Evolutionary conservation across 2,113 vertebrate genomes (phyloP).

Genomic region (Rhinolophus sinicus): DNA sequence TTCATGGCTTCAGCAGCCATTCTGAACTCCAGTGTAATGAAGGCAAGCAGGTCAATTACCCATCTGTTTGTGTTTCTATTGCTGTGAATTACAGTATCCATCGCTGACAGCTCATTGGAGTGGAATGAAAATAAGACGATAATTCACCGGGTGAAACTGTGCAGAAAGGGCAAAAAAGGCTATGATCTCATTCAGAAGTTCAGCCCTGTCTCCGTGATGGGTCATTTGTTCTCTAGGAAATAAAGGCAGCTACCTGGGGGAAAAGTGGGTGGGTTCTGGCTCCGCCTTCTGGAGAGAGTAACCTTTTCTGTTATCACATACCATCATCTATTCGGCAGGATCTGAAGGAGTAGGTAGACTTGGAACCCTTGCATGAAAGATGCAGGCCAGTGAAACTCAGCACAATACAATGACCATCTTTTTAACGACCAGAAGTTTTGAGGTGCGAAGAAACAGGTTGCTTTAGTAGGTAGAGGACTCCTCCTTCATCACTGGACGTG

Average conservation of each 20-base stretch:
- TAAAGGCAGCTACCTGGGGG: conserved; percentile 47
- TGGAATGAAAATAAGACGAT: conserved; percentile 85
- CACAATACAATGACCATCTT: not conserved
- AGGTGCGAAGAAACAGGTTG: not conserved
- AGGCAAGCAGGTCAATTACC: conserved; percentile 85
- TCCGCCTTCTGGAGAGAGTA: not conserved
- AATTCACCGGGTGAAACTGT: conserved; percentile 81
- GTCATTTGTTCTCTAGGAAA: conserved; percentile 69
- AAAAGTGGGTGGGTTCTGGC: not conserved
- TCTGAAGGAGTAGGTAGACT: not conserved
- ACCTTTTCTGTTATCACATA: not conserved
- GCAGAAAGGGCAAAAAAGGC: conserved; percentile 81
- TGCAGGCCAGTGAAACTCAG: not conserved
- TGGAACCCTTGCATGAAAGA: not conserved
- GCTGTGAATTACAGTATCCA: conserved; percentile 79
- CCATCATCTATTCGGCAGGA: not conserved
- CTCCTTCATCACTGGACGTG: not conserved
- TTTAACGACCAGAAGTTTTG: not conserved
- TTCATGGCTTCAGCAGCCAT: conserved; percentile 73
- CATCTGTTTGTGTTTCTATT: conserved; percentile 86
- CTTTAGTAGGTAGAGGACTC: not conserved
- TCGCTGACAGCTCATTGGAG: conserved; percentile 84
- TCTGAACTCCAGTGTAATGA: conserved; percentile 76
- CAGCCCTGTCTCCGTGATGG: conserved; percentile 70
- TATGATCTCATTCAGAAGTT: conserved; percentile 82